Conservation (phyloP, 2,113 vertebrate species). For the Numenius arquata region DNA sequence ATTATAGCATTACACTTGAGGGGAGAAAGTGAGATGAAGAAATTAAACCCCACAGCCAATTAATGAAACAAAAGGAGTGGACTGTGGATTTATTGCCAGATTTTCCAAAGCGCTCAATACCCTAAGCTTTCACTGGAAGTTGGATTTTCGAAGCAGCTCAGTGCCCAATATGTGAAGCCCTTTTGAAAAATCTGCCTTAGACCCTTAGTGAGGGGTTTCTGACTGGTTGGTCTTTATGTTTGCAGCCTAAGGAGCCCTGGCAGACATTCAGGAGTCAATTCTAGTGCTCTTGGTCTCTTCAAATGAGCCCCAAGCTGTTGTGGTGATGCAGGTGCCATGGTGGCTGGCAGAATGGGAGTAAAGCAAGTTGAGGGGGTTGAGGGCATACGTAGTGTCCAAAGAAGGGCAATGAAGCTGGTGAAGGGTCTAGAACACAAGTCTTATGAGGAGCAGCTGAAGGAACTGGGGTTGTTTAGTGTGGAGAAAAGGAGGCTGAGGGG, state of each 20-base stretch:
- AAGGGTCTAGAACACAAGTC: neutral
- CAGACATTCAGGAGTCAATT: neutral
- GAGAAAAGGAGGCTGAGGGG: neutral
- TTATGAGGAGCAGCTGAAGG: neutral
- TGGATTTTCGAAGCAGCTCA: neutral
- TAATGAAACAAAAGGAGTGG: slow-evolving; percentile 6
- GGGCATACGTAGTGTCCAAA: neutral
- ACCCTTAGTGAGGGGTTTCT: neutral
- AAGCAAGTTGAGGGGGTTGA: neutral
- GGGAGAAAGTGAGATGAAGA: slow-evolving; percentile 9
- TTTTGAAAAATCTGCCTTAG: neutral
- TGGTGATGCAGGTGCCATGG: rapidly evolving
- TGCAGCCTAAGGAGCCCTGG: neutral
- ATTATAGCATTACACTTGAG: neutral
- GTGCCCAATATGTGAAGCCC: neutral
- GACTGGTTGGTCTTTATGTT: neutral
- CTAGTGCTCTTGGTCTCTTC: neutral
- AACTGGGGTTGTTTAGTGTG: neutral
- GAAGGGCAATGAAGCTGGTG: neutral
- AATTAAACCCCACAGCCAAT: slow-evolving; percentile 4
- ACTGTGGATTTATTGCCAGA: neutral
- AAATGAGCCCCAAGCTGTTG: neutral
- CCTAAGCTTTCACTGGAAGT: neutral
- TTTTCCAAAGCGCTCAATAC: neutral
- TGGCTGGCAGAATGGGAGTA: neutral